phyloP scores from a whole-genome alignment of 2,113 vertebrate genomes.

The Orthonyx spaldingii region DNA sequence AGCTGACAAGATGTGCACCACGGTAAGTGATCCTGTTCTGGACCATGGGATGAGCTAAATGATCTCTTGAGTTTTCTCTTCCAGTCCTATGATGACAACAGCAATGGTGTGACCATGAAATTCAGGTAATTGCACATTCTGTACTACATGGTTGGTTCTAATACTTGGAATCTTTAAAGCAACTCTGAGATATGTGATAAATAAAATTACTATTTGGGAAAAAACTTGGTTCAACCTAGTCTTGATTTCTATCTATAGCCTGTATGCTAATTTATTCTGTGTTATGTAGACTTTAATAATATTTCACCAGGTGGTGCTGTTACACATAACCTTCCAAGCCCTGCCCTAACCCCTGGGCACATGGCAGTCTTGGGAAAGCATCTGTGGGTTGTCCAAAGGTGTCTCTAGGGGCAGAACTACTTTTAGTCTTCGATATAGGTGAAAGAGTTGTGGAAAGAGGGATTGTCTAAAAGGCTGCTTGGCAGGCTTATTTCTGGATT shows the following conservation, averaged over 20 bases:
- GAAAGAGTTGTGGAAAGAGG: neutral
- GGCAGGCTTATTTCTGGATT: neutral
- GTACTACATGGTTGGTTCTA: neutral
- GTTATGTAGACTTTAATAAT: neutral
- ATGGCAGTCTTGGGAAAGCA: neutral
- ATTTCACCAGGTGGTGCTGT: conserved; percentile 58
- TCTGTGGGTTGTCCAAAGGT: neutral
- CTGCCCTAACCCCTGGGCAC: neutral
- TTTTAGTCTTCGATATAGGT: neutral
- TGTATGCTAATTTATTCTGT: neutral
- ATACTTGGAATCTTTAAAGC: neutral
- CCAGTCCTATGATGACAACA: neutral
- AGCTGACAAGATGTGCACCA: neutral
- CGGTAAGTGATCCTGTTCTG: neutral
- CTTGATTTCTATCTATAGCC: neutral
- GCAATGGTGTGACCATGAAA: neutral
- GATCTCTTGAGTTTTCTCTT: neutral
- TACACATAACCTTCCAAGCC: neutral
- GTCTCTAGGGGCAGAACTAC: neutral
- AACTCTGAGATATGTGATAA: neutral
- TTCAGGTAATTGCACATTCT: neutral
- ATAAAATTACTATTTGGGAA: neutral
- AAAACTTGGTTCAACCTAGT: neutral
- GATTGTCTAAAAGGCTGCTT: neutral
- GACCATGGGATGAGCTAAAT: neutral